Evolutionary conservation across 2,888 invertebrate genomes (phyloP), one percentile per base, ranked within the genome.

Genomic region (Cephalotes varians): DNA sequence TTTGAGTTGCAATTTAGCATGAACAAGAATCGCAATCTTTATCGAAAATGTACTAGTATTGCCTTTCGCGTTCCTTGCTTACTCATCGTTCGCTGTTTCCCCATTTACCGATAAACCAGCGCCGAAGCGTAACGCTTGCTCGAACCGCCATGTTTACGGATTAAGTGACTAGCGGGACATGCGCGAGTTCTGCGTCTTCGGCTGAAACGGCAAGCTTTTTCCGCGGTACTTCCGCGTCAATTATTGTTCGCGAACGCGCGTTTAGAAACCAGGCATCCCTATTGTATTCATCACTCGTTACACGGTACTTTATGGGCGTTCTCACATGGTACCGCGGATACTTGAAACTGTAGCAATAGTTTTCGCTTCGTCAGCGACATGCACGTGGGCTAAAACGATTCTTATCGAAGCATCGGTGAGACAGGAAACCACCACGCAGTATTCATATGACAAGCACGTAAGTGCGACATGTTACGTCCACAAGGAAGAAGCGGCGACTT

Each of bases 141-240:
- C 71, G 56, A 79, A 34, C 71, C 77, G 77, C 77, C 77, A 79
- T 49, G 56, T 69, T 77, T 69, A 73, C 77, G 86, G 72, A 85
- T 86, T 79, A 83, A 83, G 44, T 74, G 86, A 79, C 77, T 86
- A 62, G 85, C 71, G 80, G 65, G 77, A 79, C 64, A 40, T 34
- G 54, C 21, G 60, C 44, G 76, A 49, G 60, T 37, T 58, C 40
- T 58, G 49, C 60, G 28, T 51, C 80, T 74, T 51, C 40, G 21
- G 25, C 15, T 54, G 65, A 76, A 76, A n/a, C 51, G 65, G 28
- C 28, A 51, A 25, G 69, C 44, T 44, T 65, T 44, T 79, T 79
- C 18, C 56, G 44, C 34, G 56, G 44, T 18, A 21, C 71, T 79
- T 79, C 77, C 77, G 77, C 77, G 77, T 79, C 77, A 79, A 71